Evolutionary conservation across 1,140 invertebrate species (phyloP).

Genomic region (Maniola jurtina): DNA sequence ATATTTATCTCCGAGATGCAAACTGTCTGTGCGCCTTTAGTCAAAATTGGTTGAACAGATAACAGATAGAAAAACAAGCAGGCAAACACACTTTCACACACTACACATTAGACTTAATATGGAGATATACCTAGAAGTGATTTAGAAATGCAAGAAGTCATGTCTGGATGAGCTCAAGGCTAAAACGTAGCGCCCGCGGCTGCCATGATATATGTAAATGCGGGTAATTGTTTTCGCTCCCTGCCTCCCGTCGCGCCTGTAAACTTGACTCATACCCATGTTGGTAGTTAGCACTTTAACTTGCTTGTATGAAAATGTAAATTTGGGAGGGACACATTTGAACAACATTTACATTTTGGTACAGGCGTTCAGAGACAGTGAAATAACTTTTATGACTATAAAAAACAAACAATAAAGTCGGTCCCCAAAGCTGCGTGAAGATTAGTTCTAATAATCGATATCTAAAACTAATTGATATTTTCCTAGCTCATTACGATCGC

Average conservation of each 20-base stretch:
- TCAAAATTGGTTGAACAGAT: too few relatives aligned
- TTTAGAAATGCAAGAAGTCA: not conserved
- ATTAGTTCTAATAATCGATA: too few relatives aligned
- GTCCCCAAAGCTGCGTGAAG: too few relatives aligned
- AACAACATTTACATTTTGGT: too few relatives aligned
- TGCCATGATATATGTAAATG: constrained; percentile 40
- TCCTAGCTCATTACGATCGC: too few relatives aligned
- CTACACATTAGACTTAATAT: too few relatives aligned
- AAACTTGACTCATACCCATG: constrained; percentile 23
- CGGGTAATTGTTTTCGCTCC: constrained; percentile 41
- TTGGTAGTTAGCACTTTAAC: constrained; percentile 12
- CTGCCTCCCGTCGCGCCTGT: constrained; percentile 29
- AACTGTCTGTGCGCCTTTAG: too few relatives aligned
- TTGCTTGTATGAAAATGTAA: constrained; percentile 19
- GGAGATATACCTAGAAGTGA: not conserved
- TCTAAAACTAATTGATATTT: too few relatives aligned
- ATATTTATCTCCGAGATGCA: not conserved
- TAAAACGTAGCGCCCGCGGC: constrained; percentile 18
- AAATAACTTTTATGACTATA: not conserved
- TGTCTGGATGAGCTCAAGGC: not conserved
- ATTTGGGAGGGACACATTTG: constrained; percentile 11
- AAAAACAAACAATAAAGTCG: too few relatives aligned
- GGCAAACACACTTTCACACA: too few relatives aligned
- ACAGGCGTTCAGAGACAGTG: not conserved
- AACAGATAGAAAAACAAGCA: too few relatives aligned